These are phyloP conservation scores for Hybognathus amarus DNA, from an alignment of 2,797 vertebrate species.

Conservation along the genomic window DNA sequence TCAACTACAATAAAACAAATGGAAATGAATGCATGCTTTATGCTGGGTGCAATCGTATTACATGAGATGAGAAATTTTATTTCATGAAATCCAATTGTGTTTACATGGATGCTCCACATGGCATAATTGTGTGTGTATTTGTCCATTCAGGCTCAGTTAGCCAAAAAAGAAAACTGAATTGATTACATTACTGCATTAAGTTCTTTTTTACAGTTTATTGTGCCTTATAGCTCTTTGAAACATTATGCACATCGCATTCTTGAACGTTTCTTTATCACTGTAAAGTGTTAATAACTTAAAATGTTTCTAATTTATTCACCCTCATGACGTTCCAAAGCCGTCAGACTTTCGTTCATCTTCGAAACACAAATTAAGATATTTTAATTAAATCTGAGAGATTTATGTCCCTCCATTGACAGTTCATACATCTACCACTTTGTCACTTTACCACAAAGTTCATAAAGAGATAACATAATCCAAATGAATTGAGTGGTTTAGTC, in stretches of 20 bases:
- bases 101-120: background rate
- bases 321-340: background rate
- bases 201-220: background rate
- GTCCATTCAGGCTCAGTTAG: background rate
- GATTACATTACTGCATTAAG: background rate
- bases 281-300: background rate
- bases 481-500: background rate
- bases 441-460: background rate
- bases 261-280: background rate
- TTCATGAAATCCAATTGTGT: background rate
- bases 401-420: background rate
- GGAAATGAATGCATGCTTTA: background rate
- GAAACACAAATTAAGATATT: background rate
- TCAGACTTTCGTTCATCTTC: background rate
- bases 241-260: background rate
- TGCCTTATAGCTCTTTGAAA: background rate
- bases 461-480: background rate
- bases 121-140: background rate
- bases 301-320: background rate
- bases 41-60: background rate
- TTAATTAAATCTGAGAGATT: background rate
- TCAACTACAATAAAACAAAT: background rate
- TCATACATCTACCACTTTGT: background rate
- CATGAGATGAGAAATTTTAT: background rate
- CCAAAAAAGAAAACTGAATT: background rate